Percentiles rank a stretch among this genome's conserved stretches.
These are phyloP conservation scores for Leptinotarsa haldemani DNA, from an alignment of 2,888 invertebrate species.

Conservation along the genomic window DNA sequence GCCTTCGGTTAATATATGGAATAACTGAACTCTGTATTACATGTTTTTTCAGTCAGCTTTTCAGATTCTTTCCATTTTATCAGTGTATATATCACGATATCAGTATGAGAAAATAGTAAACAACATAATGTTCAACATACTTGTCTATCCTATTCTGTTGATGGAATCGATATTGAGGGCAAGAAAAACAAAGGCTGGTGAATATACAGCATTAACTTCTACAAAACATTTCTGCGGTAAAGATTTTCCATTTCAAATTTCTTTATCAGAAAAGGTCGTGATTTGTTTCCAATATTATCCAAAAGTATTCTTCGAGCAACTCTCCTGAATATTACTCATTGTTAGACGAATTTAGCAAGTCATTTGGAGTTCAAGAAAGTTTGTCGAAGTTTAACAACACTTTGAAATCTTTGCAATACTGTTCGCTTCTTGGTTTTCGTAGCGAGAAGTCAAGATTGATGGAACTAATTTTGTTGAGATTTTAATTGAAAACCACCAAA, in stretches of 20 bases:
- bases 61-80: too few species aligned
- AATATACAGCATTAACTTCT: background rate
- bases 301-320: constrained; percentile 20
- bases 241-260: background rate
- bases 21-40: too few species aligned
- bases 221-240: background rate
- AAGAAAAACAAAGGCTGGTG: background rate
- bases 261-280: background rate
- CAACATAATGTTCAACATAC: too few species aligned
- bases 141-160: too few species aligned
- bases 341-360: constrained; percentile 26
- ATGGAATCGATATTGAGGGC: too few species aligned
- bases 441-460: constrained; percentile 13
- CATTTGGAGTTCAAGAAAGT: constrained; percentile 23
- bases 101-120: too few species aligned
- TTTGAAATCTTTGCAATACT: constrained; percentile 17
- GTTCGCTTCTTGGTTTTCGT: constrained; percentile 10
- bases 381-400: constrained; percentile 13
- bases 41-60: too few species aligned
- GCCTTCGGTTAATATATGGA: too few species aligned
- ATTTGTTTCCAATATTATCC: constrained; percentile 4
- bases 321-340: constrained; percentile 19
- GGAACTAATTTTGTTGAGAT: constrained; percentile 17
- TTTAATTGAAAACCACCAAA: constrained; percentile 16
- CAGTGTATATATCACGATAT: too few species aligned